Percentiles rank a stretch among this genome's conserved stretches.
phyloP scores from a whole-genome alignment of 1,140 invertebrate genomes.

The Acromyrmex charruanus region DNA sequence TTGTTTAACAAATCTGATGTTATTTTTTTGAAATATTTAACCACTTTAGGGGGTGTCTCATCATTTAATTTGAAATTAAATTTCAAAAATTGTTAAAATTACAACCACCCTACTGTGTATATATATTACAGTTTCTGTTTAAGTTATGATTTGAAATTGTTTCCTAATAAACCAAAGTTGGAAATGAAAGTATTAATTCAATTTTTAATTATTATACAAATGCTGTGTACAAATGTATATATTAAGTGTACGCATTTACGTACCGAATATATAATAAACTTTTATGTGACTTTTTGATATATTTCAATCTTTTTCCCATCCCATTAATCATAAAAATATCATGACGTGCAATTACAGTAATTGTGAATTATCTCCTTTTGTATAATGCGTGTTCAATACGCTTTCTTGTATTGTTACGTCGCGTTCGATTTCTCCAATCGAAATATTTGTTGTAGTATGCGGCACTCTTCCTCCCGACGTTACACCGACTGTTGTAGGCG shows the following conservation, averaged over 20 bases:
- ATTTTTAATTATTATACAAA: constrained; percentile 2
- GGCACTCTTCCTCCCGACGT: constrained; percentile 67
- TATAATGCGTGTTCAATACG: neutral
- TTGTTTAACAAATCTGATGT: no score
- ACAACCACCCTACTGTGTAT: no score
- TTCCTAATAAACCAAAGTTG: constrained; percentile 1
- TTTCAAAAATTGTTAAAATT: no score
- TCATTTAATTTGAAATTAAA: no score
- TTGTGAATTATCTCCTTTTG: constrained; percentile 54
- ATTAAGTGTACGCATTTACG: neutral
- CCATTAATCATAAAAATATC: neutral
- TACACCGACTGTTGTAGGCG: constrained; percentile 79
- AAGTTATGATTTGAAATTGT: neutral
- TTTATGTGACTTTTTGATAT: neutral
- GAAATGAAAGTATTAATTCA: constrained; percentile 26
- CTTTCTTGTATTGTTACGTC: neutral
- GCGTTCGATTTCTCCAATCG: neutral
- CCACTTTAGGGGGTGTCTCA: no score
- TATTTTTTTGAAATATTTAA: no score
- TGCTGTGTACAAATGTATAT: constrained; percentile 25
- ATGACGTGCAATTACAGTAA: neutral
- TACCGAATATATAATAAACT: constrained; percentile 39
- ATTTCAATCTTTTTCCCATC: neutral
- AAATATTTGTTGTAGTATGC: constrained; percentile 79
- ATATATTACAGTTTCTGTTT: constrained; percentile 13